Conservation (phyloP, 2,113 vertebrate species). For the Nansenia antarctica region DNA sequence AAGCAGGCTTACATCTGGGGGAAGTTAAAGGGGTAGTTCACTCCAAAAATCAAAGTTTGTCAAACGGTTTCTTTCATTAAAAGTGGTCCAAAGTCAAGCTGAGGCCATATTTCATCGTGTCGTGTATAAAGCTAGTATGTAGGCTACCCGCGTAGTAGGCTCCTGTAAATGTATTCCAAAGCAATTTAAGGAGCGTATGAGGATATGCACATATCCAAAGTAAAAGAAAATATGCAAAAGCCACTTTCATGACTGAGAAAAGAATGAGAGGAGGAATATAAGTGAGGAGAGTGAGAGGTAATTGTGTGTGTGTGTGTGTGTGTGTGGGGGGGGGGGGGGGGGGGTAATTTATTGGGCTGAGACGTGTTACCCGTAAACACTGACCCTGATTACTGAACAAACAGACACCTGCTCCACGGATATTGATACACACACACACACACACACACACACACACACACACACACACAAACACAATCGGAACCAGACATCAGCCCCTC, state of each 20-base stretch:
- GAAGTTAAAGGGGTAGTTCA: slow-evolving; percentile 43
- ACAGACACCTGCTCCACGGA: not conserved
- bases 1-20: slow-evolving; percentile 26
- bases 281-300: not conserved
- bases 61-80: slow-evolving; percentile 30
- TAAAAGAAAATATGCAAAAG: too few relatives aligned
- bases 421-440: not conserved
- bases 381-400: slow-evolving; percentile 13
- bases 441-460: not conserved
- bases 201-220: too few relatives aligned
- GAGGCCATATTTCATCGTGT: not conserved
- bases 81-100: not conserved
- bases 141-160: too few relatives aligned
- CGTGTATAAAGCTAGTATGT: not conserved
- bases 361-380: not conserved
- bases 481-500: not conserved
- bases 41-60: slow-evolving; percentile 49
- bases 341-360: not conserved
- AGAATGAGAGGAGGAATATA: not conserved
- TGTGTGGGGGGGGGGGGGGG: too few relatives aligned
- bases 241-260: too few relatives aligned
- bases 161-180: too few relatives aligned
- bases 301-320: not conserved
- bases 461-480: not conserved
- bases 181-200: too few relatives aligned